These are phyloP conservation scores for Pipistrellus kuhlii DNA, from an alignment of 2,797 vertebrate species.

Conservation along the genomic window DNA sequence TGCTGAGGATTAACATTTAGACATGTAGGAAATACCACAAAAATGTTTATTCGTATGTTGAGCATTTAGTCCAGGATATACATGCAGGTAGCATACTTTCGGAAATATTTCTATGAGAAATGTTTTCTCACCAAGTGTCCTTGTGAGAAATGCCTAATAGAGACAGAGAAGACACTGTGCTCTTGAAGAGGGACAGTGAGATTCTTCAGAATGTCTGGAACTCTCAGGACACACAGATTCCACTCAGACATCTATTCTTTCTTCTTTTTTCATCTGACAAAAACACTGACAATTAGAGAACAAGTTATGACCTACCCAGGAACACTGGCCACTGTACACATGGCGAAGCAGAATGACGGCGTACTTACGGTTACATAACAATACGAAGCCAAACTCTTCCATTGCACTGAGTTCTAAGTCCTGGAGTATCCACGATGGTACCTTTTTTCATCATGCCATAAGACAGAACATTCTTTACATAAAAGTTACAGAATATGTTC, in stretches of 20 bases:
- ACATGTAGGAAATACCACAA: not conserved
- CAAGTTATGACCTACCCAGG: not conserved
- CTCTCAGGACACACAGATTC: not conserved
- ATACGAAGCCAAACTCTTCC: not conserved
- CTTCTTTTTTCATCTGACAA: not conserved
- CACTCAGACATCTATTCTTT: not conserved
- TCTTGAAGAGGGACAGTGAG: not conserved
- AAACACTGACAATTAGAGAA: constrained; percentile 7
- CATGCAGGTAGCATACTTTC: not conserved
- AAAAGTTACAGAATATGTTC: not conserved
- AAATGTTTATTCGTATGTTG: not conserved
- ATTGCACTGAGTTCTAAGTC: not conserved
- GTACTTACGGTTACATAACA: not conserved
- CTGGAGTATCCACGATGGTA: not conserved
- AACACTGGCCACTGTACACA: not conserved
- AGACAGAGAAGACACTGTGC: not conserved
- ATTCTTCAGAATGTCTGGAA: not conserved
- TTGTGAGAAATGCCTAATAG: not conserved
- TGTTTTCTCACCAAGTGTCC: not conserved
- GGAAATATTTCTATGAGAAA: not conserved
- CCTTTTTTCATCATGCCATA: not conserved
- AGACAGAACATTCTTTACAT: not conserved
- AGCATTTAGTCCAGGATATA: not conserved
- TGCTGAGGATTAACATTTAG: not conserved
- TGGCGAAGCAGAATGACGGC: not conserved